Evolutionary conservation across 2,113 vertebrate genomes (phyloP), one percentile per base, ranked within the genome.

Genomic region (Otis tarda): DNA sequence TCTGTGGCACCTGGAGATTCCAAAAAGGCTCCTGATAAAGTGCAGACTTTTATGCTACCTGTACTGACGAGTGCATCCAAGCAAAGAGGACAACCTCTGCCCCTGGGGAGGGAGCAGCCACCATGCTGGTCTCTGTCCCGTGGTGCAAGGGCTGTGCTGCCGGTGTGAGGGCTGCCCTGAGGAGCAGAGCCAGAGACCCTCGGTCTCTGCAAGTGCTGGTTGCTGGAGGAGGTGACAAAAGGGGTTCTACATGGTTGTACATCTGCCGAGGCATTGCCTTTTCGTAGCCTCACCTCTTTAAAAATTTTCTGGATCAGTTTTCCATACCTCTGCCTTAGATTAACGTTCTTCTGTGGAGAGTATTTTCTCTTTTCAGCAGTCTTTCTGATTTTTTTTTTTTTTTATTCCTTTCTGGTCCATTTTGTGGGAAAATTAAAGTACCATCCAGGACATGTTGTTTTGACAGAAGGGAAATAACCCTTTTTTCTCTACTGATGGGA

Each of bases 371-470:
- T 68, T 93, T 68, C 70, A 69, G 60, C 35, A 63, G 41, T 37
- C 23, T 68, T 69, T 88, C 24, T 91, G 60, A 18, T 63, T 3
- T 15, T 43, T 41, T 64, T 45, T 43, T 3, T 41, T 41, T 43
- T 43, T 43, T 49, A 47, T 85, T 93, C 55, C 22, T 33, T 82
- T 88, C 60, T 91, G 65, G 60, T 74, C 50, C 28, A 52, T 93
- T 93, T 78, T 95, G 50, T 78, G 60, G 53, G 87, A 73, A 88
- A 93, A 94, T 60, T 65, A 70, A 85, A 88, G 50, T 31, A 37
- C 45, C 23, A 78, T 93, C 64, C 75, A 90, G 87, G 60, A 80
- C 28, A 43, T 15, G 30, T n/a, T 89, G 43, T 83, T 95, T n/a
- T 27, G 59, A 81, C 68, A 74, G 86, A 87, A 87, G 59, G 78